Percentiles rank a stretch among this genome's conserved stretches.
phyloP scores from a whole-genome alignment of 2,888 invertebrate species.

The Argyresthia albistria region DNA sequence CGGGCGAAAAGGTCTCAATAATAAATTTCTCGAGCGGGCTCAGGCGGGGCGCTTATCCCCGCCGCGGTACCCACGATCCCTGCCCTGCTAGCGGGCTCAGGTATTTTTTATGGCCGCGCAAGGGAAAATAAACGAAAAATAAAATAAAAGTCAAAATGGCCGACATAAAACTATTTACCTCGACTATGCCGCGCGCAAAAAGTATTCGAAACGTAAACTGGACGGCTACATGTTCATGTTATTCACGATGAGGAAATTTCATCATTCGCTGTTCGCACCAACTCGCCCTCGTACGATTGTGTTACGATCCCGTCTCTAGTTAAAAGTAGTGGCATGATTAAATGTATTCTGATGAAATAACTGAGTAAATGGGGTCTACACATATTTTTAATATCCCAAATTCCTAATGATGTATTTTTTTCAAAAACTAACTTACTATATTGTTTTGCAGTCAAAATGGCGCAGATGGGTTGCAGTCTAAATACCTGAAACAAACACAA shows the following conservation, averaged over 20 bases:
- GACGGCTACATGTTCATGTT: slow-evolving; percentile 20
- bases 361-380: not conserved
- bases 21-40: slow-evolving; percentile 69
- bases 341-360: not conserved
- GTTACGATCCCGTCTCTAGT: no score
- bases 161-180: slow-evolving; percentile 65
- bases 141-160: slow-evolving; percentile 71
- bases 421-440: no score
- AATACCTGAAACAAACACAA: no score
- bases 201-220: slow-evolving; percentile 39
- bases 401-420: no score
- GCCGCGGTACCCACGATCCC: slow-evolving; percentile 23
- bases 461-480: no score
- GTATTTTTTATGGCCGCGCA: slow-evolving; percentile 69
- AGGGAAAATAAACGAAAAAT: slow-evolving; percentile 72
- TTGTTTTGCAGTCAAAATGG: no score
- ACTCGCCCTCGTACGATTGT: no score
- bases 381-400: not conserved
- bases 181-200: slow-evolving; percentile 46
- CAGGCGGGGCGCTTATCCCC: slow-evolving; percentile 42
- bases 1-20: slow-evolving; percentile 69
- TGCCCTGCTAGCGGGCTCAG: slow-evolving; percentile 34
- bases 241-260: no score
- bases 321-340: no score
- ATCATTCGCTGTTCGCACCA: no score